A percentile compares a stretch with the other conserved stretches of the same genome.
phyloP scores from a whole-genome alignment of 2,113 vertebrate species.

The Alligator mississippiensis region DNA sequence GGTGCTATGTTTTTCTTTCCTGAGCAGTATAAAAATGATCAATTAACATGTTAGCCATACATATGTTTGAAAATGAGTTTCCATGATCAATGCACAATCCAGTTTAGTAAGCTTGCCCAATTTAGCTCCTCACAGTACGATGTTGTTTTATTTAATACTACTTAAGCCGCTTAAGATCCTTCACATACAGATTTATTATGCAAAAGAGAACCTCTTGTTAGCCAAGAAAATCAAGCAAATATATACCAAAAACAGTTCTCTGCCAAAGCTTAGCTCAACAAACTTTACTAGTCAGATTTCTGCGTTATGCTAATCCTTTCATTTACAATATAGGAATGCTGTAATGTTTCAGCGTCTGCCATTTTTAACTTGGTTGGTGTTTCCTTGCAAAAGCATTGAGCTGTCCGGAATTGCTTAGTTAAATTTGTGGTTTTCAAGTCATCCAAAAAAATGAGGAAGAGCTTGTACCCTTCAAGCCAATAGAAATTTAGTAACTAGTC shows the following conservation, averaged over 20 bases:
- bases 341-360: neutral
- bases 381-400: neutral
- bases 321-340: neutral
- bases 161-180: neutral
- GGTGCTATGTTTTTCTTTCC: neutral
- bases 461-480: neutral
- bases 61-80: neutral
- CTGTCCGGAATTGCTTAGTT: neutral
- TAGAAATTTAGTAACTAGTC: neutral
- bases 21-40: neutral
- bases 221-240: neutral
- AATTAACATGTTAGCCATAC: neutral
- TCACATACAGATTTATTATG: accelerated
- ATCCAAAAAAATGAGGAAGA: neutral
- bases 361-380: accelerated
- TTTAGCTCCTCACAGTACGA: neutral
- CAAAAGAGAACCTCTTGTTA: neutral
- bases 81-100: neutral
- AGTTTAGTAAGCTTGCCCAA: neutral
- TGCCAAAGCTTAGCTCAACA: neutral
- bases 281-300: neutral
- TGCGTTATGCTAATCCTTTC: neutral
- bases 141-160: neutral
- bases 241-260: neutral
- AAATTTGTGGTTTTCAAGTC: slow-evolving; percentile 6